Percentiles rank a stretch among this genome's conserved stretches.
Conservation (phyloP, 2,888 invertebrate species). For the Drosophila prostipennis region DNA sequence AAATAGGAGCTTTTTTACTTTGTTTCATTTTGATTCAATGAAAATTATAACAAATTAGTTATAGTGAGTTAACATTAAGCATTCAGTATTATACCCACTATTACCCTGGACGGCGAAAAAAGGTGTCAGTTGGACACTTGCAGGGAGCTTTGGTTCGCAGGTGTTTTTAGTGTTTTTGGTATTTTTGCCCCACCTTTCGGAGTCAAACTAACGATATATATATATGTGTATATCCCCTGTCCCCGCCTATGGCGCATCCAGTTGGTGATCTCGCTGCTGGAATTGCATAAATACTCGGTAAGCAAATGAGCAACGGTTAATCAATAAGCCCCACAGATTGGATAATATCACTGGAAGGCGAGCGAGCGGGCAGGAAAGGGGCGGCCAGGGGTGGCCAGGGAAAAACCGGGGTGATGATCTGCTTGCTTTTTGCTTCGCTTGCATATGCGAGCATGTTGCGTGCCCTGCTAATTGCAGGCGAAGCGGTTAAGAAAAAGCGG, state of each 20-base stretch:
- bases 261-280: slow-evolving; percentile 40
- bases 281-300: slow-evolving; percentile 71
- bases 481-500: slow-evolving; percentile 45
- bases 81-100: background rate
- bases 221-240: no score
- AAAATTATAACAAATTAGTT: no score
- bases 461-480: slow-evolving; percentile 77
- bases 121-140: slow-evolving; percentile 33
- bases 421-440: slow-evolving; percentile 24
- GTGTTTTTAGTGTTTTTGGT: background rate
- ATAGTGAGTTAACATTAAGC: background rate
- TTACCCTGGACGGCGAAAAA: slow-evolving; percentile 13
- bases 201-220: background rate
- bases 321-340: slow-evolving; percentile 74
- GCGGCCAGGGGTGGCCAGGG: slow-evolving; percentile 4
- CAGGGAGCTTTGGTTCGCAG: background rate
- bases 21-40: no score
- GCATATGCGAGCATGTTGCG: slow-evolving; percentile 47
- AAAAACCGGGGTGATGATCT: slow-evolving; percentile 22
- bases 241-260: slow-evolving; percentile 9
- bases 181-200: slow-evolving; percentile 4
- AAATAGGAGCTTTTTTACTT: no score
- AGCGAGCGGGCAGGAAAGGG: no score
- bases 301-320: slow-evolving; percentile 77
- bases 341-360: slow-evolving; percentile 49